These are phyloP conservation scores for Oreochromis grahami DNA, from an alignment of 2,797 vertebrate species.

Conservation along the genomic window DNA sequence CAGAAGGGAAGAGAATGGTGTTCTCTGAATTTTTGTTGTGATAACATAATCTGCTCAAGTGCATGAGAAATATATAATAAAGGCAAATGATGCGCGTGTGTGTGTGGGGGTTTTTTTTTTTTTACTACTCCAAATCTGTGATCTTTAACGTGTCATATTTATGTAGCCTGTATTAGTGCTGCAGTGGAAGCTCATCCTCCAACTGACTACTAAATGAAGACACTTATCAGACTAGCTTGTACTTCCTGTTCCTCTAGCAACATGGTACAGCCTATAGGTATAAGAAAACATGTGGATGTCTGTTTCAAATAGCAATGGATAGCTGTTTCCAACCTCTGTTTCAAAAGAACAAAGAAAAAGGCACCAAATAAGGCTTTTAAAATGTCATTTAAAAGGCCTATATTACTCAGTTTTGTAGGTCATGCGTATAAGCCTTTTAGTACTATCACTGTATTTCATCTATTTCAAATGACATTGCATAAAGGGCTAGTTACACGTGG, in stretches of 20 bases:
- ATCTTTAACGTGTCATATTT: neutral
- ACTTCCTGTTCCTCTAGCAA: constrained; percentile 43
- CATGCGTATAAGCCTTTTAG: neutral
- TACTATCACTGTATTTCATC: neutral
- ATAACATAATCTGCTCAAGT: neutral
- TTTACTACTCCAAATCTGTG: neutral
- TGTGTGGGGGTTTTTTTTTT: neutral
- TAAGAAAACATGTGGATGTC: neutral
- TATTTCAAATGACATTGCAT: neutral
- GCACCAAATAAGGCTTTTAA: neutral
- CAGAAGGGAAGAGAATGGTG: neutral
- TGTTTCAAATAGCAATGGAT: neutral
- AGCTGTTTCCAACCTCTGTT: neutral
- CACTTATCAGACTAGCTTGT: constrained; percentile 5
- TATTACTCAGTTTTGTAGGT: neutral
- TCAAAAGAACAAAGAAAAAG: neutral
- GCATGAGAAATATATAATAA: neutral
- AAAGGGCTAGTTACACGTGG: neutral
- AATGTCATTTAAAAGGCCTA: neutral
- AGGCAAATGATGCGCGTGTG: neutral
- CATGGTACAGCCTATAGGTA: neutral
- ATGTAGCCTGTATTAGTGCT: neutral
- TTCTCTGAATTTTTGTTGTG: neutral
- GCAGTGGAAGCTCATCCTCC: neutral
- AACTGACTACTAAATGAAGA: neutral